These are phyloP conservation scores for Apistogramma diplotaenia DNA, from an alignment of 2,113 vertebrate species.

Conservation along the genomic window DNA sequence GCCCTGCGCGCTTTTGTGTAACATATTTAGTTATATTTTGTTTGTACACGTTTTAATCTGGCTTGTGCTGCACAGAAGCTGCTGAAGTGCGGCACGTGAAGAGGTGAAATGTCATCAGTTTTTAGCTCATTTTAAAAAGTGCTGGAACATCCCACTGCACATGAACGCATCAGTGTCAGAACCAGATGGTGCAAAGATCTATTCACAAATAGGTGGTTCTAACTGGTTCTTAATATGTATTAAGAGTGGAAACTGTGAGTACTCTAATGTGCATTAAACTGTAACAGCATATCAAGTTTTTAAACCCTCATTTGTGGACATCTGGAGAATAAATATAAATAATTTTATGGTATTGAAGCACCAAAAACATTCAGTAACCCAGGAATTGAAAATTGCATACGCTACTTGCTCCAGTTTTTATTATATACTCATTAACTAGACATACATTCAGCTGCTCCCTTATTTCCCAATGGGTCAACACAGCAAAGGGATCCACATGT, in stretches of 20 bases:
- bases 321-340: neutral
- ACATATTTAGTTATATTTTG: neutral
- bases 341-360: neutral
- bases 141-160: neutral
- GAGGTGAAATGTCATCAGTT: no score
- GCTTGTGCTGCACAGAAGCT: neutral
- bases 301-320: neutral
- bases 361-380: neutral
- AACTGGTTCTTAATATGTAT: neutral
- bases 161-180: neutral
- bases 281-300: neutral
- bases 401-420: neutral
- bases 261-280: neutral
- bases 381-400: neutral
- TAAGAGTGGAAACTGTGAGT: neutral
- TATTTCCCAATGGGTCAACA: neutral
- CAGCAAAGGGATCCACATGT: neutral
- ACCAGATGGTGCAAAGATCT: neutral
- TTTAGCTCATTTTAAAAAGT: neutral
- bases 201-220: neutral
- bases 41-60: neutral
- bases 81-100: neutral
- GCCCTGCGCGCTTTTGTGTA: no score
- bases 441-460: neutral
- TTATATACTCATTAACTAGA: neutral